Conservation (phyloP, 1,140 invertebrate species). For the Tetramorium alpestre region DNA sequence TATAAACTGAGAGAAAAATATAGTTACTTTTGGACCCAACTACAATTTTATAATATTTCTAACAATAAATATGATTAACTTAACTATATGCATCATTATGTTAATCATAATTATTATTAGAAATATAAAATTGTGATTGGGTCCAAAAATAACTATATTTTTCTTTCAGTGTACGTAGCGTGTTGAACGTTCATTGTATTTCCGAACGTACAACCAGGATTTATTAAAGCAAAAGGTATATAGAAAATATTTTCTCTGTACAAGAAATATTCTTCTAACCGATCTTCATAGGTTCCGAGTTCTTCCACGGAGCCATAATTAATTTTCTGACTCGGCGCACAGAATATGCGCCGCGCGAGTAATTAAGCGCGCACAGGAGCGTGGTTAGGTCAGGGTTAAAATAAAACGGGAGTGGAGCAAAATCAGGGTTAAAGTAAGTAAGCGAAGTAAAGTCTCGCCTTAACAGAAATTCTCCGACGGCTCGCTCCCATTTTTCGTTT, state of each 20-base stretch:
- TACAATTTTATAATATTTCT: no score
- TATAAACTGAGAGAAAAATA: no score
- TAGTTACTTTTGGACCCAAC: no score
- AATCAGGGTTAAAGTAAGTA: background rate
- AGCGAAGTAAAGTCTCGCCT: background rate
- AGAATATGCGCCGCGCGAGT: background rate
- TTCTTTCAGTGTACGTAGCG: no score
- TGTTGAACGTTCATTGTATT: background rate
- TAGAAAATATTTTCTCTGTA: background rate
- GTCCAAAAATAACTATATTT: no score
- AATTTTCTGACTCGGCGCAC: conserved; percentile 41
- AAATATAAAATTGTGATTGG: no score
- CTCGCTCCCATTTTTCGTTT: background rate
- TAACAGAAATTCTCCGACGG: background rate
- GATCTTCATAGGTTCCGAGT: background rate
- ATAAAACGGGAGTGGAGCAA: conserved; percentile 1
- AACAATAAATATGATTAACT: no score
- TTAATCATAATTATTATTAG: no score
- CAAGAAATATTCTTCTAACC: background rate
- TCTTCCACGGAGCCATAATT: conserved; percentile 12
- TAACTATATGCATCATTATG: no score
- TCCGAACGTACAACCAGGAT: background rate
- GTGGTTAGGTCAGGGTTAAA: conserved; percentile 23
- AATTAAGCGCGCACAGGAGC: conserved; percentile 24
- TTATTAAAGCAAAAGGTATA: background rate